Percentiles rank a stretch among this genome's conserved stretches.
Conservation (phyloP, 2,888 invertebrate genomes). For the Xiphydria camelus region DNA sequence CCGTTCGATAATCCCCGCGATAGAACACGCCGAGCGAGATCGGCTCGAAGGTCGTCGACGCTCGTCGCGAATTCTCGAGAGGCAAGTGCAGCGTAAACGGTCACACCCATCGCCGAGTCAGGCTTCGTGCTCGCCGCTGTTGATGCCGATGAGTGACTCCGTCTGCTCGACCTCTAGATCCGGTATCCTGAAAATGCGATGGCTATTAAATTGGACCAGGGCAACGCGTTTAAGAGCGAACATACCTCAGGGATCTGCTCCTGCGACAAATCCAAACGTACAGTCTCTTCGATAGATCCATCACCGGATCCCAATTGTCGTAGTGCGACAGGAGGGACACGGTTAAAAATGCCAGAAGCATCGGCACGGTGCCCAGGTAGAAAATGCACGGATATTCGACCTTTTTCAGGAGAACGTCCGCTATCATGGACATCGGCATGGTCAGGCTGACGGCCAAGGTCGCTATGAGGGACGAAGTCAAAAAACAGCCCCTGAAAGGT, state of each 20-base stretch:
- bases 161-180: conserved; percentile 71
- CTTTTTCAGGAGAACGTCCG: conserved; percentile 75
- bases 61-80: not conserved
- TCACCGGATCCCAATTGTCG: conserved; percentile 82
- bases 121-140: conserved; percentile 64
- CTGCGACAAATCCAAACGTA: conserved; percentile 59
- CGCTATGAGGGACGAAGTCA: conserved; percentile 89
- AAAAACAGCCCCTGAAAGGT: conserved; percentile 85
- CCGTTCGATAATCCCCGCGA: not conserved
- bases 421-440: conserved; percentile 87
- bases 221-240: conserved; percentile 4
- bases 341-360: conserved; percentile 74
- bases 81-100: not conserved
- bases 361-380: conserved; percentile 77
- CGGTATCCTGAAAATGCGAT: conserved; percentile 59
- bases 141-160: conserved; percentile 69
- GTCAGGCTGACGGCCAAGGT: conserved; percentile 84
- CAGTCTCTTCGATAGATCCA: conserved; percentile 62
- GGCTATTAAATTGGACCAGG: not conserved
- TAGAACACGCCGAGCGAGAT: not conserved
- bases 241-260: conserved; percentile 60
- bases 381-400: conserved; percentile 72
- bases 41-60: too few species aligned
- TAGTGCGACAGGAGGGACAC: conserved; percentile 73
- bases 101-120: conserved; percentile 48